These are phyloP conservation scores for Cotesia typhae DNA, from an alignment of 1,140 invertebrate genomes.

Conservation along the genomic window DNA sequence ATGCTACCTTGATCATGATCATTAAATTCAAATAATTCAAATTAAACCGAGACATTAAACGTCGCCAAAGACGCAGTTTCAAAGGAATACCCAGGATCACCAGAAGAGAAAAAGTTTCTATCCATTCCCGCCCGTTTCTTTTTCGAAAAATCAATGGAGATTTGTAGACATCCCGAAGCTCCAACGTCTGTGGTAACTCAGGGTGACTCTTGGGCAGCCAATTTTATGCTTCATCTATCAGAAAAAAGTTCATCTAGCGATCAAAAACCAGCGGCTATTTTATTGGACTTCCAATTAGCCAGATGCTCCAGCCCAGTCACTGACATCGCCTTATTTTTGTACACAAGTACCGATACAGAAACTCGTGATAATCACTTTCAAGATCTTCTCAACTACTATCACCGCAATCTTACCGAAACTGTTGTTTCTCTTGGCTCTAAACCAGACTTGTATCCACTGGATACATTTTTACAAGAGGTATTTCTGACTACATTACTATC, in stretches of 20 bases:
- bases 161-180: slow-evolving; percentile 42
- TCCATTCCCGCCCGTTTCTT: slow-evolving; percentile 46
- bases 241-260: slow-evolving; percentile 29
- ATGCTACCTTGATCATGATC: too few species aligned
- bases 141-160: slow-evolving; percentile 45
- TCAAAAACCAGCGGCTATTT: slow-evolving; percentile 61
- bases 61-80: slow-evolving; percentile 71
- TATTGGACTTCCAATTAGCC: slow-evolving; percentile 77
- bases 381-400: slow-evolving; percentile 67
- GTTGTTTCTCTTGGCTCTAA: slow-evolving; percentile 70
- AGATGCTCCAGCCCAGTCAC: slow-evolving; percentile 69
- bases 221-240: slow-evolving; percentile 70
- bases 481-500: too few species aligned
- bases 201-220: slow-evolving; percentile 78
- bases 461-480: slow-evolving; percentile 58
- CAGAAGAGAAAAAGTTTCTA: slow-evolving; percentile 67
- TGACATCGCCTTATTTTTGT: slow-evolving; percentile 72
- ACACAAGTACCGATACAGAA: slow-evolving; percentile 70
- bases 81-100: slow-evolving; percentile 69
- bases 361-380: slow-evolving; percentile 69
- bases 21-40: too few species aligned
- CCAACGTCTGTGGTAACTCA: slow-evolving; percentile 70
- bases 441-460: slow-evolving; percentile 68
- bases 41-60: slow-evolving; percentile 51
- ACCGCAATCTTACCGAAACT: slow-evolving; percentile 65